Percentiles rank a stretch among this genome's conserved stretches.
phyloP scores from a whole-genome alignment of 2,888 invertebrate species.

The Cephus pulcher region DNA sequence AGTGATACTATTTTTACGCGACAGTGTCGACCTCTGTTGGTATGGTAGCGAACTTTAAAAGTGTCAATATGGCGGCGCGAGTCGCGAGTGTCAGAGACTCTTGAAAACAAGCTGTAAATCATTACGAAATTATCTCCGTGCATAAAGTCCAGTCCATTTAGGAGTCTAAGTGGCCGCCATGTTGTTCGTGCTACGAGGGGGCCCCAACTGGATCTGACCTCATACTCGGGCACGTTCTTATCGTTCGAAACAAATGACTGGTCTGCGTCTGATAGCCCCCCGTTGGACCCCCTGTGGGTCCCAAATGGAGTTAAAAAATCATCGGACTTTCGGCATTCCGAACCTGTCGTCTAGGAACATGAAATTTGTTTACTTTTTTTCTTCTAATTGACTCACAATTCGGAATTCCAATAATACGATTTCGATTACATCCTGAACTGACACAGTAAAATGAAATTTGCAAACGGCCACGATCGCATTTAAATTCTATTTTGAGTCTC shows the following conservation, averaged over 20 bases:
- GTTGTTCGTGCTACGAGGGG: slow-evolving; percentile 28
- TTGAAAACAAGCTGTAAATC: slow-evolving; percentile 42
- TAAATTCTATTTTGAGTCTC: background rate
- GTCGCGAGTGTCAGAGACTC: slow-evolving; percentile 13
- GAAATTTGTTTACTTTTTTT: background rate
- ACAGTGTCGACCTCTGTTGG: slow-evolving; percentile 1
- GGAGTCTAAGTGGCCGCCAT: slow-evolving; percentile 51
- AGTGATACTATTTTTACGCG: background rate
- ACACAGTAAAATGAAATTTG: background rate
- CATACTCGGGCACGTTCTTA: slow-evolving; percentile 29
- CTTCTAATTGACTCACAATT: background rate
- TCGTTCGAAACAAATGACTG: slow-evolving; percentile 38
- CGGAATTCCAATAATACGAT: background rate
- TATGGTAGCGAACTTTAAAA: background rate
- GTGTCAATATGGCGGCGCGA: slow-evolving; percentile 4
- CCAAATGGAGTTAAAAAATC: slow-evolving; percentile 13
- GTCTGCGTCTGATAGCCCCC: slow-evolving; percentile 30
- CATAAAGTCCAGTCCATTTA: slow-evolving; percentile 52
- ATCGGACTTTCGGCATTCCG: slow-evolving; percentile 23
- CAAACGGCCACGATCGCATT: background rate
- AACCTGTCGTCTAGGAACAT: slow-evolving; percentile 4
- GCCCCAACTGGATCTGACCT: slow-evolving; percentile 34
- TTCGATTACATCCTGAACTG: background rate
- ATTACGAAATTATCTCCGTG: slow-evolving; percentile 54
- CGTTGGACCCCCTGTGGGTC: slow-evolving; percentile 24